Evolutionary conservation across 2,888 invertebrate genomes (phyloP), one percentile per base, ranked within the genome.

Genomic region (Acronicta leporina): DNA sequence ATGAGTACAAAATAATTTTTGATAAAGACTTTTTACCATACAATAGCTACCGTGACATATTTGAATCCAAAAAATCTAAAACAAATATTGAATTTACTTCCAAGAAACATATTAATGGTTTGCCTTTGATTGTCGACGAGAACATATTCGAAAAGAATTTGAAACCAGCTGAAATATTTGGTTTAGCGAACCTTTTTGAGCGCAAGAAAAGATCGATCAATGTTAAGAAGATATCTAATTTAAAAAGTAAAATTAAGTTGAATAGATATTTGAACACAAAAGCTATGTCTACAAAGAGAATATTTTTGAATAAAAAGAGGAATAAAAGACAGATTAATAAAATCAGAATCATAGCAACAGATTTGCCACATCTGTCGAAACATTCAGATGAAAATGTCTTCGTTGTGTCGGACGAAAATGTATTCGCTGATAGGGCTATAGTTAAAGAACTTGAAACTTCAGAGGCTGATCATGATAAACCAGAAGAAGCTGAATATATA

Each of bases 251-350:
- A 63, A 79, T 86, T 1, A 88, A 86, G 67, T 11, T 89, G 0
- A 89, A 80, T 45, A 85, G 79, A 68, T 89, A 75, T 63, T 56
- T 92, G 1, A 91, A 92, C 35, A 88, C 88, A 2, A 87, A 88
- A 16, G 62, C 81, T 13, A 87, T 84, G 82, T 55, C 82, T 0
- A 77, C 68, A 7, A 89, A 87, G 44, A 81, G 73, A 54, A 68
- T 87, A 53, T 86, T 85, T 51, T 66, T 83, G 0, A 87, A 85
- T n/a, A 89, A 82, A 10, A 91, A 87, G 33, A 85, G 92, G 40
- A 83, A 66, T 65, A 94, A 93, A 69, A 79, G 93, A 1, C 86
- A 92, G 53, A 72, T 91, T 0, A 82, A 86, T 47, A 91, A 90
- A 73, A 89, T 92, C 60, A 83, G 87, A 74, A 87, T 91, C 0